Conservation (phyloP, 2,113 vertebrate genomes). For the Forbesichthys papilliferus region DNA sequence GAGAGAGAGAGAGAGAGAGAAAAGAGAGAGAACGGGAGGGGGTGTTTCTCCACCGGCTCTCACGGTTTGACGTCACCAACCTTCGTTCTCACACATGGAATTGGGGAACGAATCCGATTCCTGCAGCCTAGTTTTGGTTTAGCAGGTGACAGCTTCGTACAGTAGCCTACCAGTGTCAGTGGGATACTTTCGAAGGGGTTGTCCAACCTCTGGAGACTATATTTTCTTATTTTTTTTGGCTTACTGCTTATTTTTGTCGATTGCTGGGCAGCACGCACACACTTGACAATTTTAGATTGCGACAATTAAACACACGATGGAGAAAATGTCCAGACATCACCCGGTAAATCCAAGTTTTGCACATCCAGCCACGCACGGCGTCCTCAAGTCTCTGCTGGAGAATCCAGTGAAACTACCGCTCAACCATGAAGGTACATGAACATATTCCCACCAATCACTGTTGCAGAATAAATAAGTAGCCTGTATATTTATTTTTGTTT, state of each 20-base stretch:
- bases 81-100: slow-evolving; percentile 77
- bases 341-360: slow-evolving; percentile 83
- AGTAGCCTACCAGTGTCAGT: background rate
- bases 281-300: background rate
- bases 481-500: background rate
- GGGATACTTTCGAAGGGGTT: background rate
- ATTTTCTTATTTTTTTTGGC: background rate
- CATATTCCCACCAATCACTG: background rate
- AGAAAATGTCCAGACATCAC: slow-evolving; percentile 84
- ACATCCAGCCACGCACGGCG: slow-evolving; percentile 85
- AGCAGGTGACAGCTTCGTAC: slow-evolving; percentile 10
- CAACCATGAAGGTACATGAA: slow-evolving; percentile 82
- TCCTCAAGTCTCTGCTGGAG: slow-evolving; percentile 88
- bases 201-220: background rate
- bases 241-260: background rate
- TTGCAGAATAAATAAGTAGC: background rate
- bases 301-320: slow-evolving; percentile 12
- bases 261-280: too few species aligned
- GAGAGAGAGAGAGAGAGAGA: slow-evolving; percentile 1
- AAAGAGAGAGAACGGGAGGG: slow-evolving; percentile 6
- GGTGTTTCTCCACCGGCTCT: slow-evolving; percentile 18
- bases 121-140: slow-evolving; percentile 6
- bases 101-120: slow-evolving; percentile 36
- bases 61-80: slow-evolving; percentile 67
- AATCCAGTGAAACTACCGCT: slow-evolving; percentile 87